phyloP scores from a whole-genome alignment of 2,113 vertebrate genomes.

The Varanus komodoensis region DNA sequence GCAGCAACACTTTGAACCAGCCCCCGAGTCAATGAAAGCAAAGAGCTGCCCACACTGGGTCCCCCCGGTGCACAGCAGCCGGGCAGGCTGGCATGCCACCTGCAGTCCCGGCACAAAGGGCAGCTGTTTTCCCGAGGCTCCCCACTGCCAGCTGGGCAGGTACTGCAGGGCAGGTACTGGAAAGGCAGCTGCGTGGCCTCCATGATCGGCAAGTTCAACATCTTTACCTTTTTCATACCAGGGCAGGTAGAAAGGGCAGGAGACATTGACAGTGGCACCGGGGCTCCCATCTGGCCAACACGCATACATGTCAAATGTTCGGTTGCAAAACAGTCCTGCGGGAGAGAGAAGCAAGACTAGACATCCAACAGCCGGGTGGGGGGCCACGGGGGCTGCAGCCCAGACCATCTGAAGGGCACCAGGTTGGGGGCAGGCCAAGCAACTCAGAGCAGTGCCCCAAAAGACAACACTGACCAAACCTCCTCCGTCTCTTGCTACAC shows the following conservation, averaged over 20 bases:
- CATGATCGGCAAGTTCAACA: background rate
- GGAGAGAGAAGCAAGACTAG: background rate
- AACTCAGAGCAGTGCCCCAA: background rate
- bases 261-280: conserved; percentile 75
- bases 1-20: too few species aligned
- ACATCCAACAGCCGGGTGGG: background rate
- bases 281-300: conserved; percentile 86
- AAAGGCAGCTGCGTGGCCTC: too few species aligned
- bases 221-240: conserved; percentile 86
- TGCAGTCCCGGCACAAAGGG: background rate
- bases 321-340: conserved; percentile 80
- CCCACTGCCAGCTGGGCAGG: too few species aligned
- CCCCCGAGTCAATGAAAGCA: background rate
- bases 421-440: too few species aligned
- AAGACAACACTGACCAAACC: background rate
- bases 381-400: background rate
- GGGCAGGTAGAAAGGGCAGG: conserved; percentile 87
- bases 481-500: background rate
- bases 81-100: too few species aligned
- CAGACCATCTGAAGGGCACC: too few species aligned
- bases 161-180: too few species aligned
- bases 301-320: conserved; percentile 85
- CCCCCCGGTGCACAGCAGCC: background rate
- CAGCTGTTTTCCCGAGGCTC: background rate
- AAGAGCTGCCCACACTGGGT: background rate